Conservation (phyloP, 2,113 vertebrate genomes). For the Blennius ocellaris region DNA sequence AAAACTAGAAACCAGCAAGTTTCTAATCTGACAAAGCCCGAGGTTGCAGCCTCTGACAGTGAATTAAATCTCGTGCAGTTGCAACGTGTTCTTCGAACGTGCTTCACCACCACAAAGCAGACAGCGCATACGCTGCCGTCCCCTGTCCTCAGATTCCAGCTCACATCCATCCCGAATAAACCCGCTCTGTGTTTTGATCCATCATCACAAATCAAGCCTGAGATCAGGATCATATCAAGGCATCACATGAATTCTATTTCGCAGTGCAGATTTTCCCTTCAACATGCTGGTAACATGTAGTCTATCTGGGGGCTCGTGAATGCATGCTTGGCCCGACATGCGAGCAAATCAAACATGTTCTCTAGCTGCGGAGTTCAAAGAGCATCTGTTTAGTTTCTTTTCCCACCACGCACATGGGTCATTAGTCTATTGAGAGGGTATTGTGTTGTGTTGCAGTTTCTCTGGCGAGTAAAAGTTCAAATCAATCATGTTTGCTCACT, state of each 20-base stretch:
- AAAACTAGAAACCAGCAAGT: slow-evolving; percentile 27
- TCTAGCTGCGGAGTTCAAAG: slow-evolving; percentile 49
- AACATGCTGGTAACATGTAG: slow-evolving; percentile 10
- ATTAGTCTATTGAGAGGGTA: slow-evolving; percentile 62
- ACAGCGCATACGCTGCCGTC: slow-evolving; percentile 4
- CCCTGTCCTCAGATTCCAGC: slow-evolving; percentile 13
- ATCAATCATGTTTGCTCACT: slow-evolving; percentile 69
- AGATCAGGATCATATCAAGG: slow-evolving; percentile 52
- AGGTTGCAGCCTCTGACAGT: slow-evolving; percentile 2
- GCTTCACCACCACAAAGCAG: background rate
- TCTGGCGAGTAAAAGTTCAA: slow-evolving; percentile 57
- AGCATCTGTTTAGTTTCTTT: slow-evolving; percentile 31
- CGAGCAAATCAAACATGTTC: slow-evolving; percentile 12
- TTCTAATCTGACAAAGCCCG: slow-evolving; percentile 48
- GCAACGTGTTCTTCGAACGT: slow-evolving; percentile 1
- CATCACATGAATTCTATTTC: slow-evolving; percentile 36
- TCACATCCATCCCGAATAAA: slow-evolving; percentile 10
- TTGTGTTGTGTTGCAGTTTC: slow-evolving; percentile 46
- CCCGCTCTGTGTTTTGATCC: slow-evolving; percentile 22
- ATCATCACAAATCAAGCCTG: slow-evolving; percentile 33
- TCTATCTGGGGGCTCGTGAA: slow-evolving; percentile 7
- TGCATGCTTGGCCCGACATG: slow-evolving; percentile 14
- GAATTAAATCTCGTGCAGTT: background rate
- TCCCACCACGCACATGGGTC: slow-evolving; percentile 21
- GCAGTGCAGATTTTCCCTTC: slow-evolving; percentile 10